Conservation (phyloP, 2,113 vertebrate genomes). For the Blennius ocellaris region DNA sequence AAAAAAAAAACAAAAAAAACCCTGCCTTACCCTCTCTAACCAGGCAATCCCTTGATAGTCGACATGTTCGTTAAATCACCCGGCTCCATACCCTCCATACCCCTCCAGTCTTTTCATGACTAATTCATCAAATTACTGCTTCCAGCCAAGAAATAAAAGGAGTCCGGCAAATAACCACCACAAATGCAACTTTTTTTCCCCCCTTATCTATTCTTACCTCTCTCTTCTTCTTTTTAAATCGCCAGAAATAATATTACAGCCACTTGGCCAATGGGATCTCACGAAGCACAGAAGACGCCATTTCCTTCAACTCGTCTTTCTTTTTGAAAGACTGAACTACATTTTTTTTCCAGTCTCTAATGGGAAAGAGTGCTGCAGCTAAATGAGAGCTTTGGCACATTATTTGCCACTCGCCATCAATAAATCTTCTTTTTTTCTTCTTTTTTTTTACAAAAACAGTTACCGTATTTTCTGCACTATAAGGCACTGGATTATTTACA, state of each 20-base stretch:
- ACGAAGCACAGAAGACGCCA: neutral
- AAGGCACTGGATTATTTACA: no score
- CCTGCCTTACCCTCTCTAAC: no score
- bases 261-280: neutral
- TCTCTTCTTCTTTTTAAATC: no score
- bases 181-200: neutral
- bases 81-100: neutral
- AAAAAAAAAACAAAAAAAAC: no score
- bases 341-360: neutral
- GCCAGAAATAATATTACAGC: no score
- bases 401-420: neutral
- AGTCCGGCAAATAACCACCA: neutral
- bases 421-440: no score
- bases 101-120: neutral
- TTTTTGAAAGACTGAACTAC: neutral
- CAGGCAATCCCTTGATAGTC: no score
- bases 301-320: no score
- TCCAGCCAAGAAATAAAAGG: neutral
- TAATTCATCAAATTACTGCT: neutral
- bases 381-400: constrained; percentile 2
- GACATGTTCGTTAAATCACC: no score
- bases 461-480: no score
- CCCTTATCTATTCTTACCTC: neutral
- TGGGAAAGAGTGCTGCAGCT: neutral
- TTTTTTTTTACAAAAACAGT: no score